Evolutionary conservation across 2,888 invertebrate species (phyloP).

Genomic region (Pachycephus smyrnensis): DNA sequence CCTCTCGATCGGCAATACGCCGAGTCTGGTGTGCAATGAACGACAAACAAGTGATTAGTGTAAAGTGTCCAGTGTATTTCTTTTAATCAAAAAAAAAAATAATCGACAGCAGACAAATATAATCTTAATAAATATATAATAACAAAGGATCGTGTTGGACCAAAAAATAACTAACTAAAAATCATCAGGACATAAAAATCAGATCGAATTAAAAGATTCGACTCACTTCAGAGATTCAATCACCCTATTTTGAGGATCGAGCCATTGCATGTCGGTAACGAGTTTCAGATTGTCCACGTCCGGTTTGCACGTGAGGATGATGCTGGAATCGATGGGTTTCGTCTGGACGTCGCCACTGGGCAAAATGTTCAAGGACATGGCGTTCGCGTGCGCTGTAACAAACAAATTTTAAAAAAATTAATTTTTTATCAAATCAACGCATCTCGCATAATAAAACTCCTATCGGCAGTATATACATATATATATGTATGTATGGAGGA

Average conservation of each 20-base stretch:
- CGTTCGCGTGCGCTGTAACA: constrained; percentile 51
- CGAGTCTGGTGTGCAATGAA: constrained; percentile 61
- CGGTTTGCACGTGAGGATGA: constrained; percentile 83
- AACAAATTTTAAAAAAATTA: no score
- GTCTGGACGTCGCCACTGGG: constrained; percentile 78
- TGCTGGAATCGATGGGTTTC: constrained; percentile 80
- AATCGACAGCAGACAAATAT: neutral
- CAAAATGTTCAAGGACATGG: constrained; percentile 74
- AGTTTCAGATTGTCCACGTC: constrained; percentile 76
- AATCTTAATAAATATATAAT: neutral
- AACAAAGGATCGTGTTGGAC: neutral
- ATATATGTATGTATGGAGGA: no score
- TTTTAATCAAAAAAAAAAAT: neutral
- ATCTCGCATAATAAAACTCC: neutral
- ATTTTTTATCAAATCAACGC: neutral
- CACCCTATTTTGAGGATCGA: constrained; percentile 77
- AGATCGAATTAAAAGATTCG: neutral
- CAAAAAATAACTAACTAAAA: neutral
- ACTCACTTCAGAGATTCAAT: constrained; percentile 79
- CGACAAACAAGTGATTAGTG: constrained; percentile 20
- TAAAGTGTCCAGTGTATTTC: neutral
- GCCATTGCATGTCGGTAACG: constrained; percentile 83
- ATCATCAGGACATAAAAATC: neutral
- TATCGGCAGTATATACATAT: neutral
- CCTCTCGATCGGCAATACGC: constrained; percentile 61